Evolutionary conservation across 2,113 vertebrate genomes (phyloP), one percentile per base, ranked within the genome.

Genomic region (Marmota monax): DNA sequence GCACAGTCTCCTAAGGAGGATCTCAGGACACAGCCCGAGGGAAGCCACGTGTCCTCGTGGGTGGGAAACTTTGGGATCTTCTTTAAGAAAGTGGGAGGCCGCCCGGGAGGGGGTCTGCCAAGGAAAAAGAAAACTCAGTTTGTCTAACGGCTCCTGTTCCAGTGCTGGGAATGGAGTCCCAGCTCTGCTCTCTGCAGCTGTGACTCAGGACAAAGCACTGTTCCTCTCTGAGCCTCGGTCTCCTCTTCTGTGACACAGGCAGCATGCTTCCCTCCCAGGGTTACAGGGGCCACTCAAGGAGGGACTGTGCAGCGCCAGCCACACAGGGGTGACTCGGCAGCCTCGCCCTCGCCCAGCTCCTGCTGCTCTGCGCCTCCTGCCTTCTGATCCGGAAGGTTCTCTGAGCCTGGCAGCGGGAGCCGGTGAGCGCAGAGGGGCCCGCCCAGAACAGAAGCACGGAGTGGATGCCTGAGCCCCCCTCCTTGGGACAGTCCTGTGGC

Each of bases 391-490:
- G 23, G 1, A 0, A 73, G 12, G 11, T 39, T 12, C 7, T 13
- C 79, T 18, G 32, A 9, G 29, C 16, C 29, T 9, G 53, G 84
- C 1, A 0, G 1, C 2, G 34, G 65, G 48, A 0, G 9, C 1
- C 4, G 42, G 3, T 3, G 17, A 14, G 7, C 2, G 2, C 16
- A 70, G 29, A 45, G 37, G 13, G 39, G 42, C 34, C 9, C 7
- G 0, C 9, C 27, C 0, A 17, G 6, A 2, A 37, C 70, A 73
- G n/a, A 42, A 53, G 69, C 63, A 70, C 25, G 32, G 23, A 77
- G 32, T 0, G 18, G n/a, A 37, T 16, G 5, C 79, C 6, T 45
- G 34, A 74, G 78, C 29, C 14, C 27, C 9, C 9, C 48, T 4
- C 51, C 34, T 42, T 11, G 3, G 0, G 18, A n/a, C 18, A 37